phyloP scores from a whole-genome alignment of 2,888 invertebrate genomes.

The Phaonia tiefii region DNA sequence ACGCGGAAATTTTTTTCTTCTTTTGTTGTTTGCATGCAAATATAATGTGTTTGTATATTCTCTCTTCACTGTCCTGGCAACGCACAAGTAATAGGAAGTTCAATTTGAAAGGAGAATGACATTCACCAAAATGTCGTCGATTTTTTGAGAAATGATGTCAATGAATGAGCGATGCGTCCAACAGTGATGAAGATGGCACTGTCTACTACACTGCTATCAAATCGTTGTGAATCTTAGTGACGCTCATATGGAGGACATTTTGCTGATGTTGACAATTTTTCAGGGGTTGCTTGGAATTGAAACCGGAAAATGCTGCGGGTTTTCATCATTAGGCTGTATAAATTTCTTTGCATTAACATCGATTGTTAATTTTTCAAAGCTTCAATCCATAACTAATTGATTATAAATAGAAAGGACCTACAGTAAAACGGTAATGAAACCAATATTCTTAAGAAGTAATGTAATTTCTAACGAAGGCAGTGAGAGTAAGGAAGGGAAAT shows the following conservation, averaged over 20 bases:
- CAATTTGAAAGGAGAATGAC: conserved; percentile 29
- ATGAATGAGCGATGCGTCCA: conserved; percentile 51
- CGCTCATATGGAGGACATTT: not conserved
- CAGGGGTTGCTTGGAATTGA: conserved; percentile 71
- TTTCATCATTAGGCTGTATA: conserved; percentile 66
- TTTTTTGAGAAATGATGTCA: conserved; percentile 70
- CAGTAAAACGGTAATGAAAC: too few relatives aligned
- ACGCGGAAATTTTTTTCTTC: too few relatives aligned
- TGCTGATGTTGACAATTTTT: conserved; percentile 11
- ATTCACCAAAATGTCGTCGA: conserved; percentile 39
- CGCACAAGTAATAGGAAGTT: conserved; percentile 47
- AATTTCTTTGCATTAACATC: conserved; percentile 62
- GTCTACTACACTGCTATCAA: conserved; percentile 11
- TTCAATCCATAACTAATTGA: conserved; percentile 77
- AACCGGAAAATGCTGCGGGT: conserved; percentile 76
- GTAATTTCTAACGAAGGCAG: too few relatives aligned
- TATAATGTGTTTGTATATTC: too few relatives aligned
- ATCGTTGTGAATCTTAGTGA: conserved; percentile 73
- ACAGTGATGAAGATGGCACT: conserved; percentile 47
- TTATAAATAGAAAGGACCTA: conserved; percentile 69
- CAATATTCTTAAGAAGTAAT: too few relatives aligned
- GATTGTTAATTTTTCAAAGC: conserved; percentile 72
- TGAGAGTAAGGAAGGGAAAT: too few relatives aligned
- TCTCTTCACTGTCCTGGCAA: too few relatives aligned
- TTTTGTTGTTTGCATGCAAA: too few relatives aligned